These are phyloP conservation scores for Enteromius paludinosus DNA, from an alignment of 2,797 vertebrate genomes.

Conservation along the genomic window DNA sequence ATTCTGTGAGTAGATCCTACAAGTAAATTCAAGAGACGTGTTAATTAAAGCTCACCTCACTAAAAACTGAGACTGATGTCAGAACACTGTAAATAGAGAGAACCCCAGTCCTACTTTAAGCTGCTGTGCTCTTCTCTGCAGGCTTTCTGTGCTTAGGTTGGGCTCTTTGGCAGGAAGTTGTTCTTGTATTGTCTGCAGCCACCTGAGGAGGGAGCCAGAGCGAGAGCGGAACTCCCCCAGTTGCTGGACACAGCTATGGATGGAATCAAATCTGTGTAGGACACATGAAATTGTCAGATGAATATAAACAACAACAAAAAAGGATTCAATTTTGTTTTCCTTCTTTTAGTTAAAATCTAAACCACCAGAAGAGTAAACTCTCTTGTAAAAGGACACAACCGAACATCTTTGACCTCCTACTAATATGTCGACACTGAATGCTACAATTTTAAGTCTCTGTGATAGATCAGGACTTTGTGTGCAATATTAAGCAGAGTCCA, in stretches of 20 bases:
- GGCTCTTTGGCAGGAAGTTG: slow-evolving; percentile 84
- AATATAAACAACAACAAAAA: not conserved
- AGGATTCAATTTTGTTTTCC: not conserved
- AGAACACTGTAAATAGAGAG: slow-evolving; percentile 8
- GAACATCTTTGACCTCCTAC: slow-evolving; percentile 25
- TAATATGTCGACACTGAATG: slow-evolving; percentile 30
- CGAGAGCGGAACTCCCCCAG: slow-evolving; percentile 87
- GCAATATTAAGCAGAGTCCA: not conserved
- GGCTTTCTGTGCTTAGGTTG: slow-evolving; percentile 82
- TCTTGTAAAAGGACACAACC: slow-evolving; percentile 19
- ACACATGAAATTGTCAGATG: not conserved
- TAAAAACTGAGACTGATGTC: slow-evolving; percentile 23
- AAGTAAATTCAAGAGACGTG: slow-evolving; percentile 34
- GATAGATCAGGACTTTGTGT: slow-evolving; percentile 34
- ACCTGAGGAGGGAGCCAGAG: slow-evolving; percentile 85
- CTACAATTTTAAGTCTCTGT: slow-evolving; percentile 42
- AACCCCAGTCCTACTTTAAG: slow-evolving; percentile 81
- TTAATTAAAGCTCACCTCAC: slow-evolving; percentile 18
- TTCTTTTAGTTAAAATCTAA: not conserved
- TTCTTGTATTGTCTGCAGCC: slow-evolving; percentile 89
- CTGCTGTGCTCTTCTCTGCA: slow-evolving; percentile 86
- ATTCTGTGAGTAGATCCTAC: slow-evolving; percentile 87
- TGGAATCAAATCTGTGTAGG: slow-evolving; percentile 82
- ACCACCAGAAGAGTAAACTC: slow-evolving; percentile 9
- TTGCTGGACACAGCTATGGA: slow-evolving; percentile 89